phyloP scores from a whole-genome alignment of 2,113 vertebrate genomes.

The Hoplias malabaricus region DNA sequence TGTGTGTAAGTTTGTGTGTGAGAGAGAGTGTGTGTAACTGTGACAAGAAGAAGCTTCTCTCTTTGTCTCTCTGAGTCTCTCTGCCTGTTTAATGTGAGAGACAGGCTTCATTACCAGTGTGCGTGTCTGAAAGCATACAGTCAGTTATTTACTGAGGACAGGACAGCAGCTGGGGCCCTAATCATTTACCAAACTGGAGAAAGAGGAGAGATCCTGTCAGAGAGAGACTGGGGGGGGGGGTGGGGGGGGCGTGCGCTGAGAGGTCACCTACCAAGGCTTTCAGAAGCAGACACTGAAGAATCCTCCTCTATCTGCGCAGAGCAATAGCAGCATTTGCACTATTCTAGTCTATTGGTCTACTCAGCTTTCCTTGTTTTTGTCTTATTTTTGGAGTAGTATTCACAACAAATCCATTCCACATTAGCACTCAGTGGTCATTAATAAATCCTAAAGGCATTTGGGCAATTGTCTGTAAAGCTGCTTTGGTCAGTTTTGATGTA shows the following conservation, averaged over 20 bases:
- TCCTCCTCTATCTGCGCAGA: background rate
- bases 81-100: conserved; percentile 9
- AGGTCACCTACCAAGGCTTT: background rate
- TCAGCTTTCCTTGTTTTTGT: background rate
- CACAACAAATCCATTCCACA: background rate
- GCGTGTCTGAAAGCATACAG: conserved; percentile 23
- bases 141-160: conserved; percentile 27
- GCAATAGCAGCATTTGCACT: too few species aligned
- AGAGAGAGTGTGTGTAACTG: conserved; percentile 1
- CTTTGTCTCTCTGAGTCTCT: background rate
- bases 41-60: background rate
- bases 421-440: background rate
- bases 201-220: background rate
- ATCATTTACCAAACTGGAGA: conserved; percentile 25
- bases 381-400: background rate
- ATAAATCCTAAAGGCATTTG: background rate
- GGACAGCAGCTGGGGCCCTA: background rate
- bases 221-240: too few species aligned
- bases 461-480: background rate
- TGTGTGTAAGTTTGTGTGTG: conserved; percentile 6
- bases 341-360: background rate
- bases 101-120: conserved; percentile 30
- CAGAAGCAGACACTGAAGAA: conserved; percentile 13
- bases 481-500: background rate
- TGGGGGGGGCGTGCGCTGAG: background rate